phyloP scores from a whole-genome alignment of 2,797 vertebrate species.

The Rallus crepitans region DNA sequence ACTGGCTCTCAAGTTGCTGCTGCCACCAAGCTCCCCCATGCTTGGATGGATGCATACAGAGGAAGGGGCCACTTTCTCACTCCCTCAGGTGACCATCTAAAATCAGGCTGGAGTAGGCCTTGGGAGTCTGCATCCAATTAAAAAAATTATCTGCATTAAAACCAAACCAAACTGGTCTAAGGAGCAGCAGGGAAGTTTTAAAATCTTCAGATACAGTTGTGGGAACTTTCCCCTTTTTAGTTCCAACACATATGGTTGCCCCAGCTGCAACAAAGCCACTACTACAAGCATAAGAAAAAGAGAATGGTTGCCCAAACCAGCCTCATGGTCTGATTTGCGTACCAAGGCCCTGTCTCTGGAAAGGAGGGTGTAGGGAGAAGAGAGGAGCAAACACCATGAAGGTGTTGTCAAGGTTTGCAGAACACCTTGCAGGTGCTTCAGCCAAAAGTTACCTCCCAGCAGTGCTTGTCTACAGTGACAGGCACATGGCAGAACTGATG shows the following conservation, averaged over 20 bases:
- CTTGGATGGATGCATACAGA: neutral
- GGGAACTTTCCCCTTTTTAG: neutral
- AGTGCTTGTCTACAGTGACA: neutral
- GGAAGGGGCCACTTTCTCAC: neutral
- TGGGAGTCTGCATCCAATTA: neutral
- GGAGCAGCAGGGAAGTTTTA: neutral
- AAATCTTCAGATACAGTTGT: neutral
- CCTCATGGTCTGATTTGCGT: neutral
- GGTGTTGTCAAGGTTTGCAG: neutral
- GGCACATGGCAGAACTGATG: neutral
- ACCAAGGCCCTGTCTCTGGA: neutral
- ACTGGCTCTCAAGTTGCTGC: neutral
- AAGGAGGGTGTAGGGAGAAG: neutral
- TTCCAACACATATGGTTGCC: neutral
- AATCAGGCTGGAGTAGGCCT: accelerated
- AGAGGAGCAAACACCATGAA: neutral
- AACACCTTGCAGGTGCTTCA: neutral
- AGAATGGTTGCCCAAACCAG: neutral
- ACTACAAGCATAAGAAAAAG: neutral
- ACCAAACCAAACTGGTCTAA: neutral
- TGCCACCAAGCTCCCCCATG: neutral
- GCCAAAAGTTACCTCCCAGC: neutral
- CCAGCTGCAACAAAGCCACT: neutral
- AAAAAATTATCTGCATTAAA: neutral
- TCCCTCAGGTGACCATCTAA: neutral